A percentile compares a stretch with the other conserved stretches of the same genome.
These are phyloP conservation scores for Spialia ferax DNA, from an alignment of 2,888 invertebrate genomes.

Conservation along the genomic window DNA sequence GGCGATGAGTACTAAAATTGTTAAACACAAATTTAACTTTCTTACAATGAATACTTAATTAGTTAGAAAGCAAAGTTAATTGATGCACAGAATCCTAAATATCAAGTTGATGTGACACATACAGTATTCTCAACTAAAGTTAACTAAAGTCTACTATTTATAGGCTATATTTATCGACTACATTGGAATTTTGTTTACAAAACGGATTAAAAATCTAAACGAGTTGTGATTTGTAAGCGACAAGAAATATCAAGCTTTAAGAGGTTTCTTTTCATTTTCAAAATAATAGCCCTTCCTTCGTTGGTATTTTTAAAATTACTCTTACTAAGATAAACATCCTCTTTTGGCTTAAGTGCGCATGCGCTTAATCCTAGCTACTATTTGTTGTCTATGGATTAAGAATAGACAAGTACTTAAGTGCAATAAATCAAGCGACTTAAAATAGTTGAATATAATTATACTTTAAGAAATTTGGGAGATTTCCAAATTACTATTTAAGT, in stretches of 20 bases:
- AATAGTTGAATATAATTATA: not conserved
- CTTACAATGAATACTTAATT: too few species aligned
- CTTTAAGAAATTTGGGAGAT: not conserved
- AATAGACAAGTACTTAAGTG: not conserved
- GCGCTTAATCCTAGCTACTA: slow-evolving; percentile 10
- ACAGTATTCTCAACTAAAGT: not conserved
- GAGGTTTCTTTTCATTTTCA: slow-evolving; percentile 15
- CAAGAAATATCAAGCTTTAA: slow-evolving; percentile 12
- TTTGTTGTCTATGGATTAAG: slow-evolving; percentile 26
- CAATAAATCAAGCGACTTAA: slow-evolving; percentile 1
- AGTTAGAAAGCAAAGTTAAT: too few species aligned
- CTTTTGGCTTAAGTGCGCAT: slow-evolving; percentile 21
- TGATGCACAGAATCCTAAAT: not conserved
- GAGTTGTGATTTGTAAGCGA: not conserved
- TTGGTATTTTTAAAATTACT: slow-evolving; percentile 29
- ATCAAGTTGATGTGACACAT: not conserved
- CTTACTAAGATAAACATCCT: slow-evolving; percentile 30
- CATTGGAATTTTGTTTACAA: not conserved
- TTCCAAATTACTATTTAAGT: slow-evolving; percentile 9
- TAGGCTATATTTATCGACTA: too few species aligned
- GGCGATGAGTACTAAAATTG: too few species aligned
- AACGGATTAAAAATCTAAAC: not conserved
- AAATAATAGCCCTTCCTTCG: slow-evolving; percentile 18
- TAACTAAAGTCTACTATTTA: too few species aligned
- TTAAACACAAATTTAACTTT: too few species aligned